Evolutionary conservation across 2,797 vertebrate genomes (phyloP), one percentile per base, ranked within the genome.

Genomic region (Tiaroga cobitis): DNA sequence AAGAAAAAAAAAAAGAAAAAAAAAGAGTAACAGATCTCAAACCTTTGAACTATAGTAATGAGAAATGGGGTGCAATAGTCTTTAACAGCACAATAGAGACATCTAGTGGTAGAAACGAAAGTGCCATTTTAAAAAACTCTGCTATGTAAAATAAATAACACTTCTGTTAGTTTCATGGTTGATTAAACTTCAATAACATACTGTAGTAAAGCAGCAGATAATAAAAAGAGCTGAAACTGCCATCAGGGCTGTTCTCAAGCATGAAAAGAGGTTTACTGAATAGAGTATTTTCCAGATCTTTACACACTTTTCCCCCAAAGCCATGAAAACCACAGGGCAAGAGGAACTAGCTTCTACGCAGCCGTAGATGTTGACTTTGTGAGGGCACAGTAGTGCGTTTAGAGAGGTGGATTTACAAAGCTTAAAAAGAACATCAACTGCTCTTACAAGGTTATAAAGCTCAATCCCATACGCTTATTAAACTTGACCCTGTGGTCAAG

Each of bases 201-300:
- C 21, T 63, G 18, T 73, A 61, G 56, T 34, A 49, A 65, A 83
- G 56, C 1, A 16, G 6, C 81, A 74, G 79, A 51, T 69, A 78
- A 78, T 41, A 78, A 78, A 78, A 37, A 41, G 56, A 78, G 24
- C 75, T 78, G 75, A 78, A 78, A 67, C 26, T 46, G 61, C 79
- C 79, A 81, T 51, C 63, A 54, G 79, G 63, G 63, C 41, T 37
- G 65, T 51, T 81, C 79, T 81, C 43, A 81, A 68, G 79, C 79
- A 82, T 61, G 19, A 61, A 82, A 82, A 37, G n/a, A 63, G 26
- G 46, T 43, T 56, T 61, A 61, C 68, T 56, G 68, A 82, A 73
- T 72, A 82, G 51, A 72, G 34, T 18, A 72, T 56, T 59, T 39
- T 81, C 80, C 10, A 56, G 46, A 82, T 61, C 80, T 73, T 39